These are phyloP conservation scores for Chelon labrosus DNA, from an alignment of 2,797 vertebrate genomes.

Conservation along the genomic window DNA sequence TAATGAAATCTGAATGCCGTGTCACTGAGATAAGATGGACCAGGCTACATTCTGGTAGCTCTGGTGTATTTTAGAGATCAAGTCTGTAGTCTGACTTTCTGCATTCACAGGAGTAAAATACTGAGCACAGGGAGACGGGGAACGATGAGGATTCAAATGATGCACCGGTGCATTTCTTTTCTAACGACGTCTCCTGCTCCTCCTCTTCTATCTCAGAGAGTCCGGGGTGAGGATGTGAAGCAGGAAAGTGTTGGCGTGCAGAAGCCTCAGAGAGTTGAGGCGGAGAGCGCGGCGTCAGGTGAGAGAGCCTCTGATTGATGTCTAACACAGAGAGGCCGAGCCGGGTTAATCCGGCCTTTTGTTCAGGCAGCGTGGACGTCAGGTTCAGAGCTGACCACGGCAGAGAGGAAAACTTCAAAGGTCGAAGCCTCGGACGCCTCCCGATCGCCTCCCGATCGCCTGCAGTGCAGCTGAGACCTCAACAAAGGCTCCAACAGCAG, in stretches of 20 bases:
- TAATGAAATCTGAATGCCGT: too few species aligned
- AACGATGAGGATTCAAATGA: too few species aligned
- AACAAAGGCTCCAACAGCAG: conserved; percentile 22
- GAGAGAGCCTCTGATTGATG: conserved; percentile 62
- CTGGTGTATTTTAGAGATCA: too few species aligned
- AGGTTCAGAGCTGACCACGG: conserved; percentile 43
- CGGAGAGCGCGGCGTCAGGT: conserved; percentile 23
- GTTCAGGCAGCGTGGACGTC: conserved; percentile 39
- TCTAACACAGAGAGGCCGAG: conserved; percentile 45
- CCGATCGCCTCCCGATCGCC: conserved; percentile 40
- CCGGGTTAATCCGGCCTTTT: conserved; percentile 63
- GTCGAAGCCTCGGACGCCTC: conserved; percentile 32
- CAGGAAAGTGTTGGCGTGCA: conserved; percentile 29
- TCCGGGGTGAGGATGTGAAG: background rate
- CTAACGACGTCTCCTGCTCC: too few species aligned
- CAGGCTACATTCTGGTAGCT: too few species aligned
- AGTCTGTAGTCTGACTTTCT: too few species aligned
- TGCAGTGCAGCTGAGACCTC: conserved; percentile 17
- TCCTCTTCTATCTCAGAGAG: background rate
- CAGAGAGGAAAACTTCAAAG: conserved; percentile 61
- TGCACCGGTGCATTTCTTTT: too few species aligned
- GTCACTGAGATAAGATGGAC: too few species aligned
- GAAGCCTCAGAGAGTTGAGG: conserved; percentile 24
- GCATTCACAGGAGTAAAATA: too few species aligned
- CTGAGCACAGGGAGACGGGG: too few species aligned